Evolutionary conservation across 1,140 invertebrate genomes (phyloP), one percentile per base, ranked within the genome.

Genomic region (Leguminivora glycinivorella): DNA sequence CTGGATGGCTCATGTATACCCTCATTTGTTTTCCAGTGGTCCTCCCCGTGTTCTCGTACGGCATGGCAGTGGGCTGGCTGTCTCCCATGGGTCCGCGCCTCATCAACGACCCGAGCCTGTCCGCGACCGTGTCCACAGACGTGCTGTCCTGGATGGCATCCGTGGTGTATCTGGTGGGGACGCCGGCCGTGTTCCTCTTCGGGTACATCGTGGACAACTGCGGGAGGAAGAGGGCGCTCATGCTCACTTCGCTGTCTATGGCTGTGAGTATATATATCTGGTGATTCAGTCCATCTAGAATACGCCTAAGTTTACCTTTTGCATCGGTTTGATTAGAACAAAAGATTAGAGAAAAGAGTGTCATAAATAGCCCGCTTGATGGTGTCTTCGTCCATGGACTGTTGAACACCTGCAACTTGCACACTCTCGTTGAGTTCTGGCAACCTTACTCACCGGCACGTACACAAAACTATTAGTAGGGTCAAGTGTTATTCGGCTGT

Each of bases 131-230:
- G 4, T 83, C 86, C 25, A 73, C 80, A 0, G 87, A 88, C 38
- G 78, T 83, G 14, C 82, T 91, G 69, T 91, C 89, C 43, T 91
- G 89, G 89, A 91, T 91, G 89, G 89, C 89, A 0, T 89, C 87
- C 7, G 85, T 85, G 0, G 75, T 81, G 0, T 91, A 89, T 79
- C 60, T 91, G 4, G 84, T 89, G 14, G 87, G 85, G 0, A 88
- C 83, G 0, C 87, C 89, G 0, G 79, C 83, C 0, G 89, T 91
- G 4, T 89, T 91, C 77, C 70, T 91, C 2, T 89, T 84, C 52
- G 89, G 87, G 0, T 88, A 81, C 40, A 82, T 91, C 14, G 87
- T 88, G 0, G 87, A 91, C 52, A 91, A 88, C 47, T 88, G 76
- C 71, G 89, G 89, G 1, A 81, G 89, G 67, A 91, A 91, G 67